Base-by-base conservation (phyloP, 2,888 invertebrate species). In the Ormia ochracea region DNA sequence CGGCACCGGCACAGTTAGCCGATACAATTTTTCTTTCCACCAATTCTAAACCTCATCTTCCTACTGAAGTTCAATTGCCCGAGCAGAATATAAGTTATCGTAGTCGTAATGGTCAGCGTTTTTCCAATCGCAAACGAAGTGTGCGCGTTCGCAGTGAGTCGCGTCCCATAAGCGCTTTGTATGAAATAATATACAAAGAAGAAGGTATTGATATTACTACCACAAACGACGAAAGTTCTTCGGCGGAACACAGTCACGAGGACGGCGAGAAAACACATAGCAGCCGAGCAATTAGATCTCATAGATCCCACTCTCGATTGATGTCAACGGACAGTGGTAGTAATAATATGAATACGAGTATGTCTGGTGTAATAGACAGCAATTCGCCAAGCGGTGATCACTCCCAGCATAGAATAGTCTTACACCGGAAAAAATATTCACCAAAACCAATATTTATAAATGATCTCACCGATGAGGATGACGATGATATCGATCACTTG, bases 111-210 rank as follows among this genome's bases (percentile, higher is more conserved):
- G 78, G 84, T n/a, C 86, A 87, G 81, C 88, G 89, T 33, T 88
- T 88, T 76, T 85, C 85, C 41, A 85, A 85, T 81, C 88, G 87
- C n/a, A 87, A 87, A 75, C 86, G 88, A 6, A 87, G 86, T 38
- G 88, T 89, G 77, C 86, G 89, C 76, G 89, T 89, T 70, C 88
- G 89, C 75, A 89, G 89, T 82, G 89, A 89, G 77, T 88, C 89
- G 81, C 89, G 89, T 77, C 89, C 89, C 6, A 89, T 89, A 14
- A 90, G 89, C 84, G 88, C 89, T 33, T 84, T 90, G 70, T 90
- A 89, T 83, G 89, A 90, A 76, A 90, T 90, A 90, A 89, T 90
- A 89, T 90, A 89, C 89, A 89, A 90, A 85, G 89, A 90, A 86
- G 88, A 89, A 83, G 89, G 89, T 74, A 84, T 87, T 74, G 87